These are phyloP conservation scores for Schlechtendalia chinensis DNA, from an alignment of 1,140 invertebrate species.

Conservation along the genomic window DNA sequence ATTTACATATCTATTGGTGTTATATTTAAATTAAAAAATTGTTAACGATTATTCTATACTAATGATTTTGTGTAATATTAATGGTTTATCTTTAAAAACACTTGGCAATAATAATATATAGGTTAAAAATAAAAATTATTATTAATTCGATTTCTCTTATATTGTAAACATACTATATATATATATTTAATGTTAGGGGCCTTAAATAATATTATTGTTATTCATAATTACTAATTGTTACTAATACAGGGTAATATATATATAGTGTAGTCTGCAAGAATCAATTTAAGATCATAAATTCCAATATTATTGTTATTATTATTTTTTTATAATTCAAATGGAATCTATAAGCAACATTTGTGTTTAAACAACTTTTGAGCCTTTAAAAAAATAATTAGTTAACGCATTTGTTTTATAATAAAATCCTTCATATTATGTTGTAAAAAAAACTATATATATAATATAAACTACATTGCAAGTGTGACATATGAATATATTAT, in stretches of 20 bases:
- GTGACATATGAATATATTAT: background rate
- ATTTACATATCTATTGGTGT: too few species aligned
- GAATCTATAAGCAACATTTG: too few species aligned
- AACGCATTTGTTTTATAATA: too few species aligned
- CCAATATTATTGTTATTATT: slow-evolving; percentile 23
- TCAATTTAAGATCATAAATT: background rate
- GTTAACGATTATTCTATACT: too few species aligned
- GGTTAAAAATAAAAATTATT: background rate
- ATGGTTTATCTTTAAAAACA: background rate
- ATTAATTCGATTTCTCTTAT: slow-evolving; percentile 6
- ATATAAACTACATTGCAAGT: too few species aligned
- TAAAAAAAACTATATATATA: too few species aligned
- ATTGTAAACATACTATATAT: background rate
- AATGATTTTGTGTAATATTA: too few species aligned
- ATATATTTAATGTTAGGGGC: slow-evolving; percentile 7
- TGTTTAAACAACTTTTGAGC: too few species aligned
- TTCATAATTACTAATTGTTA: background rate
- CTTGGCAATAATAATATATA: slow-evolving; percentile 1
- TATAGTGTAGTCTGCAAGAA: slow-evolving; percentile 4
- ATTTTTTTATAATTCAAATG: too few species aligned
- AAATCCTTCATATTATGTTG: too few species aligned
- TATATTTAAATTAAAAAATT: too few species aligned
- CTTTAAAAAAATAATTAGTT: too few species aligned
- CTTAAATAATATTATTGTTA: slow-evolving; percentile 7
- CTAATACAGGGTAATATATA: slow-evolving; percentile 20